Percentiles rank a stretch among this genome's conserved stretches.
phyloP scores from a whole-genome alignment of 2,888 invertebrate species.

The Tupiocoris notatus region DNA sequence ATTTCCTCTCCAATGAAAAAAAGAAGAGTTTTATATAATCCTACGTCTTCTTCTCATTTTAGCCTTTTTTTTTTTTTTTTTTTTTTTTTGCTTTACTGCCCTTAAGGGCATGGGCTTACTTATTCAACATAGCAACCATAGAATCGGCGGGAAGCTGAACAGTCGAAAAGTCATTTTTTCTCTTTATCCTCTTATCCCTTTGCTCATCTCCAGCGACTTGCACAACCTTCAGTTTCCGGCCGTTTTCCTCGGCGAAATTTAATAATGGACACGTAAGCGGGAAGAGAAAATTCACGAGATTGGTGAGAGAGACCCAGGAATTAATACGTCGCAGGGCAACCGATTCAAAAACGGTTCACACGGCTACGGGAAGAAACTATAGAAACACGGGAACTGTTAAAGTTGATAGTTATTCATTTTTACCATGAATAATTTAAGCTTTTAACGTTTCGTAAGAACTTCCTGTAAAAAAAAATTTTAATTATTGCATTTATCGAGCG shows the following conservation, averaged over 20 bases:
- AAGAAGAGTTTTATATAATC: neutral
- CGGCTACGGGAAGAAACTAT: too few species aligned
- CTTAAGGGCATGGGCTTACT: neutral
- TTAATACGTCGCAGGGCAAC: too few species aligned
- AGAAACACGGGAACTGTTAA: too few species aligned
- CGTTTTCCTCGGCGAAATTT: conserved; percentile 5
- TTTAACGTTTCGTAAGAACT: too few species aligned
- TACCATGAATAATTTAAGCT: too few species aligned
- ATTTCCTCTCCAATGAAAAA: neutral
- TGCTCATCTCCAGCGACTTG: neutral
- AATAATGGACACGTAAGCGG: conserved; percentile 20
- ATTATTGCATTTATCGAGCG: too few species aligned
- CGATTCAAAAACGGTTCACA: too few species aligned
- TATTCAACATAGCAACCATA: neutral
- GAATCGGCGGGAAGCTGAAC: neutral
- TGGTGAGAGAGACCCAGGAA: too few species aligned
- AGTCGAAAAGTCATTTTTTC: neutral
- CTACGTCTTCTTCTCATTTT: neutral
- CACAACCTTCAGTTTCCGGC: neutral
- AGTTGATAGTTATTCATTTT: too few species aligned
- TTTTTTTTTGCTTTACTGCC: neutral
- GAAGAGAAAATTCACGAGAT: conserved; percentile 9
- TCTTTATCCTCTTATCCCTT: neutral
- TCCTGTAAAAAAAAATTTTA: too few species aligned
- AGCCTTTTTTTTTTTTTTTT: neutral